These are phyloP conservation scores for Heliconius charithonia DNA, from an alignment of 2,888 invertebrate species.

Conservation along the genomic window DNA sequence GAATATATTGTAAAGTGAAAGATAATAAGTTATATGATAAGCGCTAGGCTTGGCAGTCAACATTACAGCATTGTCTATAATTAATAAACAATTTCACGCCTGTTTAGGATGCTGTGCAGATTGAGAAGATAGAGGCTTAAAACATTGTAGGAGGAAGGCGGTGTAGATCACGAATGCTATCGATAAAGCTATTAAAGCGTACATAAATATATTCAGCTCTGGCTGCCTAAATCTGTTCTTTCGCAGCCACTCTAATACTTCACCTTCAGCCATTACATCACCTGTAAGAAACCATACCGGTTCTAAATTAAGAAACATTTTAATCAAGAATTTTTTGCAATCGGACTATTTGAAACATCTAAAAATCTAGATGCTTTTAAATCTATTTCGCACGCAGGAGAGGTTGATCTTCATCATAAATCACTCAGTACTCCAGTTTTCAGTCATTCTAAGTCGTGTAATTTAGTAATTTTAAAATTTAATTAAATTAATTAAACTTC, in stretches of 20 bases:
- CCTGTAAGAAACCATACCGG: conserved; percentile 79
- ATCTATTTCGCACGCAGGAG: too few relatives aligned
- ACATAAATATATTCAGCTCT: conserved; percentile 97
- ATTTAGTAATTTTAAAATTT: too few relatives aligned
- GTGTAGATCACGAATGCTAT: conserved; percentile 95
- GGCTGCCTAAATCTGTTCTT: conserved; percentile 97
- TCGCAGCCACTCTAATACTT: conserved; percentile 95
- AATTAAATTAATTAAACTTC: too few relatives aligned
- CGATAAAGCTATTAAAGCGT: conserved; percentile 93
- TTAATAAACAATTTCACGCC: conserved; percentile 73
- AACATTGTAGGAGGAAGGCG: conserved; percentile 94
- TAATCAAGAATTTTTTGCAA: not conserved
- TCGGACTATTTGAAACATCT: not conserved
- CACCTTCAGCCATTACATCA: conserved; percentile 91
- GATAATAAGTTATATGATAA: conserved; percentile 32
- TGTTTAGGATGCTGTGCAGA: conserved; percentile 87
- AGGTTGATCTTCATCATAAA: too few relatives aligned
- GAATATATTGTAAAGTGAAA: conserved; percentile 35
- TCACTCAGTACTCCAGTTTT: too few relatives aligned
- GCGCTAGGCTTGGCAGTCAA: conserved; percentile 38
- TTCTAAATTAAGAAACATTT: not conserved
- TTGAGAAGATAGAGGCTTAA: conserved; percentile 88
- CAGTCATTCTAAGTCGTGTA: too few relatives aligned
- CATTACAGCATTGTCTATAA: conserved; percentile 14
- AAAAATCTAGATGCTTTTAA: too few relatives aligned